A percentile compares a stretch with the other conserved stretches of the same genome.
Conservation (phyloP, 2,113 vertebrate species). For the Potamarius usumacintae region DNA sequence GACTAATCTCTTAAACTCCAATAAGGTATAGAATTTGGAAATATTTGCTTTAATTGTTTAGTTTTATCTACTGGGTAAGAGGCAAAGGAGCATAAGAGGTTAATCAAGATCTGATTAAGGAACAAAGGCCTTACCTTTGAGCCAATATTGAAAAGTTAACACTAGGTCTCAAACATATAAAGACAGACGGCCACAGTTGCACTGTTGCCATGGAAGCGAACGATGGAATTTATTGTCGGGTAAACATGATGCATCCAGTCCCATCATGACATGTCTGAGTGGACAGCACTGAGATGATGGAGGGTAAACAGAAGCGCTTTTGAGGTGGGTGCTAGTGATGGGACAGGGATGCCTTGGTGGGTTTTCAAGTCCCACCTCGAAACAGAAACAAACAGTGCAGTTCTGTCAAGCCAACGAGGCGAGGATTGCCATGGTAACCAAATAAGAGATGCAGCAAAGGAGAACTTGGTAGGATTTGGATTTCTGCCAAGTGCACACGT, state of each 20-base stretch:
- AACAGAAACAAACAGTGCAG: conserved; percentile 36
- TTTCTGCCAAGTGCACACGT: neutral
- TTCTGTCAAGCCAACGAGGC: conserved; percentile 22
- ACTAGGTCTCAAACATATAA: neutral
- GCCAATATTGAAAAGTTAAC: neutral
- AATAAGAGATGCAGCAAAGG: conserved; percentile 7
- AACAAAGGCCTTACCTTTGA: neutral
- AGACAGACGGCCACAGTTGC: neutral
- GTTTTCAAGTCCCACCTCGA: conserved; percentile 50
- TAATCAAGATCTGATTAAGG: neutral
- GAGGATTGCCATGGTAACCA: conserved; percentile 42
- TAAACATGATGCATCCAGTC: conserved; percentile 10
- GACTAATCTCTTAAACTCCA: neutral
- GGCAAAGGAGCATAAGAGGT: too few relatives aligned
- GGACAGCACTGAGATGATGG: conserved; percentile 25
- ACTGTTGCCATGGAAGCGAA: conserved; percentile 8
- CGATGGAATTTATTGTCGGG: conserved; percentile 9
- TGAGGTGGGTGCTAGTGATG: conserved; percentile 11
- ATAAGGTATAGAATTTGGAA: neutral
- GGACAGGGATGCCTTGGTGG: conserved; percentile 3
- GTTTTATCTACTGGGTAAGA: neutral
- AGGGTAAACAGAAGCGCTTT: conserved; percentile 46
- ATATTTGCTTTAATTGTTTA: neutral
- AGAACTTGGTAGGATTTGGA: neutral
- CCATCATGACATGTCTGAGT: neutral